Conservation (phyloP, 1,140 invertebrate species). For the Drosophila jambulina region DNA sequence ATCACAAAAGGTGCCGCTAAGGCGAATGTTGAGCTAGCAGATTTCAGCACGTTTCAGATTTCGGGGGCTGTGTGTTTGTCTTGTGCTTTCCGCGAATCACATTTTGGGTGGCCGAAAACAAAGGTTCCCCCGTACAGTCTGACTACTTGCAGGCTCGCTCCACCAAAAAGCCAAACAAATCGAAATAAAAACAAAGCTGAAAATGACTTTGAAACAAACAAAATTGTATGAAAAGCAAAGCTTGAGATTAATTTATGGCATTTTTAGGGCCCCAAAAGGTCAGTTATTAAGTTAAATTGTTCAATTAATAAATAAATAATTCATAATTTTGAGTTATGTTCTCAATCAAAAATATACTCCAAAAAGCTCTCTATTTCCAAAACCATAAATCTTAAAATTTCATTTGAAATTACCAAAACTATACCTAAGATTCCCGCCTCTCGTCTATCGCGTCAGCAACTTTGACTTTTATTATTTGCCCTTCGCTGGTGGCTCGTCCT, state of each 20-base stretch:
- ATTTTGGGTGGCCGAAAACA: constrained; percentile 70
- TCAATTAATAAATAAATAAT: not conserved
- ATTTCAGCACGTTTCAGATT: constrained; percentile 76
- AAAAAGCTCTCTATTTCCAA: not conserved
- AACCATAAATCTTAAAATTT: constrained; percentile 1
- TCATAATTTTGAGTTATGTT: not conserved
- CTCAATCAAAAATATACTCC: not conserved
- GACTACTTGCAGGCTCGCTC: not conserved
- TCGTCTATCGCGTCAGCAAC: constrained; percentile 2
- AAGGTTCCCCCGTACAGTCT: constrained; percentile 16
- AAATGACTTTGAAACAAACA: not conserved
- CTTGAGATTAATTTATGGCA: not conserved
- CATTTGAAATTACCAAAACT: not conserved
- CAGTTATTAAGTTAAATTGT: not conserved
- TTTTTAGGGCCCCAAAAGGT: not conserved
- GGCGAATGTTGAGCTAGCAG: constrained; percentile 60
- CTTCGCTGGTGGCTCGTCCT: constrained; percentile 26
- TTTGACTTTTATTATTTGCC: constrained; percentile 50
- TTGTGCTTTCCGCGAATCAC: constrained; percentile 73
- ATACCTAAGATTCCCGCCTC: constrained; percentile 8
- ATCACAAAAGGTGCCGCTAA: constrained; percentile 58
- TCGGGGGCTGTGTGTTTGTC: constrained; percentile 66
- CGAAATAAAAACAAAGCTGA: constrained; percentile 16
- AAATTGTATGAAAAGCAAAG: not conserved
- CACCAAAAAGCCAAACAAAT: constrained; percentile 1